These are phyloP conservation scores for Metopolophium dirhodum DNA, from an alignment of 1,140 invertebrate species.

Conservation along the genomic window DNA sequence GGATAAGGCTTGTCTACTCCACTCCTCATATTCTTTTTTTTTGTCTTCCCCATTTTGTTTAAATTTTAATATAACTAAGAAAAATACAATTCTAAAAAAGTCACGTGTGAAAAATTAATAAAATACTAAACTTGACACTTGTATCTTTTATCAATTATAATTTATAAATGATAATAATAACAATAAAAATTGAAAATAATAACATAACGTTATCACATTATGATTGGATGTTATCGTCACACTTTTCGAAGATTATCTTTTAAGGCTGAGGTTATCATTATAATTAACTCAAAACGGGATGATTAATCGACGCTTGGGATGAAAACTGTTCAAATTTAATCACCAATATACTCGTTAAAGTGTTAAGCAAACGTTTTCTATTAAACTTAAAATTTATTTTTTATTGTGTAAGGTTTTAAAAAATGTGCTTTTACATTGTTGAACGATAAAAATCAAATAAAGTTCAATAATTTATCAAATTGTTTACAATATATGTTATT, in stretches of 20 bases:
- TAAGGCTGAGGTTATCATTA: background rate
- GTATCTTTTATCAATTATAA: background rate
- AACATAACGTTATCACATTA: background rate
- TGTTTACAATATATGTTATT: background rate
- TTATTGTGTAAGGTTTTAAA: background rate
- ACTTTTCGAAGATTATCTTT: too few relatives aligned
- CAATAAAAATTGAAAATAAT: background rate
- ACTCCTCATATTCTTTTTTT: slow-evolving; percentile 31
- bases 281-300: background rate
- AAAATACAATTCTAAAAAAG: background rate
- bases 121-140: too few relatives aligned
- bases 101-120: background rate
- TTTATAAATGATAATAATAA: background rate
- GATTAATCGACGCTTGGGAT: background rate
- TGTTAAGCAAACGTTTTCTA: background rate
- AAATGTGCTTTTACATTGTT: background rate
- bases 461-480: background rate
- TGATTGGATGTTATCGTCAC: background rate
- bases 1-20: slow-evolving; percentile 31
- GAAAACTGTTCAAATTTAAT: background rate
- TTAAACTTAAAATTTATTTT: background rate
- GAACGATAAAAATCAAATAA: background rate
- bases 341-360: background rate
- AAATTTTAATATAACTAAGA: background rate
- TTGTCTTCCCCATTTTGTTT: slow-evolving; percentile 13